phyloP scores from a whole-genome alignment of 2,888 invertebrate genomes.

The Epirrhoe alternata region DNA sequence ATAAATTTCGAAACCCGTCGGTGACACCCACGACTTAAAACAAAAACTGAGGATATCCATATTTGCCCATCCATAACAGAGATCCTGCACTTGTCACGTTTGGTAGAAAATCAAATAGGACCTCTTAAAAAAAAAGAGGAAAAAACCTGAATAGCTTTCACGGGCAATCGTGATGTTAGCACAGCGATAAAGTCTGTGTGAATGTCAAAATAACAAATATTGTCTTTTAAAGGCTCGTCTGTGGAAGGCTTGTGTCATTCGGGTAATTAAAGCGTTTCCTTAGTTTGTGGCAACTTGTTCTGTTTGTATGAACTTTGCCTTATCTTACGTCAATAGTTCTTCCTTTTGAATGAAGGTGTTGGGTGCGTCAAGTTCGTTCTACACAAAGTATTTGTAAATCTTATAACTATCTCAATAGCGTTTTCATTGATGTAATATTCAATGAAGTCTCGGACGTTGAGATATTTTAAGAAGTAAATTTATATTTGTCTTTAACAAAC shows the following conservation, averaged over 20 bases:
- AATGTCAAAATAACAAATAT: slow-evolving; percentile 85
- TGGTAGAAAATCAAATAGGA: slow-evolving; percentile 81
- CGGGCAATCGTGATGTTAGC: slow-evolving; percentile 80
- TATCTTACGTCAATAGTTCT: slow-evolving; percentile 38
- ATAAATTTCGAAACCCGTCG: slow-evolving; percentile 53
- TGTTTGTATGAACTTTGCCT: slow-evolving; percentile 38
- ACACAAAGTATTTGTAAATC: neutral
- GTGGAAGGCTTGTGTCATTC: slow-evolving; percentile 58
- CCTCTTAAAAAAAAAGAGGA: slow-evolving; percentile 73
- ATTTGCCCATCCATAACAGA: slow-evolving; percentile 73
- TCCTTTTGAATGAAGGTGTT: slow-evolving; percentile 26
- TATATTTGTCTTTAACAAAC: slow-evolving; percentile 17
- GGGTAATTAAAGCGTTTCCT: slow-evolving; percentile 65
- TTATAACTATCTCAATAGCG: neutral
- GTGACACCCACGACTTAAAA: slow-evolving; percentile 66
- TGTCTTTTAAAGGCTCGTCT: slow-evolving; percentile 60
- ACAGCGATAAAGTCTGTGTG: slow-evolving; percentile 82
- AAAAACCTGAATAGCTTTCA: slow-evolving; percentile 79
- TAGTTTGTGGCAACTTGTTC: slow-evolving; percentile 40
- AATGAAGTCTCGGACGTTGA: neutral
- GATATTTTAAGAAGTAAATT: slow-evolving; percentile 12
- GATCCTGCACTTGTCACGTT: slow-evolving; percentile 81
- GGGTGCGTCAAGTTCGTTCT: slow-evolving; percentile 2
- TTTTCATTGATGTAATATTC: neutral
- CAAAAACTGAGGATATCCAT: slow-evolving; percentile 71